Base-by-base conservation (phyloP, 2,113 vertebrate genomes). In the Hyperopisus bebe region DNA sequence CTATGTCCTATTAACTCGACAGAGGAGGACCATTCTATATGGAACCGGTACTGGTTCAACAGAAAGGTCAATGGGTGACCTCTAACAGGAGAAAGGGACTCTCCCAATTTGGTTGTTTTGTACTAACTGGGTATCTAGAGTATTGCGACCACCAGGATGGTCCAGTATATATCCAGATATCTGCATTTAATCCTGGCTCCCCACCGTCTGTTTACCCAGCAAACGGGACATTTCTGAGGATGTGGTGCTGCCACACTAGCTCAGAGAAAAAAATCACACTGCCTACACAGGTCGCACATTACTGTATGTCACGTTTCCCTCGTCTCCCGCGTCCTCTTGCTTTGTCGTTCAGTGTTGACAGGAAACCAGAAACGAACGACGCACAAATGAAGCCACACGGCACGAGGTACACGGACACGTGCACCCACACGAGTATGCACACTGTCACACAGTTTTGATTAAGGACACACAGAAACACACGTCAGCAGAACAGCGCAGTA, bases 401-500 rank as follows among this genome's bases (percentile, higher is more conserved):
- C 15, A n/a, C 0, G 44, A 48, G 3, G 70, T 35, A 31, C 35
- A n/a, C 70, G 24, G 3, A 39, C 39, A 85, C 50, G 39, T 44
- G 31, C n/a, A 39, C 39, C 66, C 50, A 27, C 62, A 53, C 17
- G 51, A 15, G 7, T 19, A 53, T 9, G 35, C 48, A 70, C 84
- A n/a, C 66, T 50, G 24, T 31, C 83, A 86, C 83, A 85, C 27
- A 17, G 17, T 44, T 17, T 8, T 27, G n/a, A 88, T 88, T 24
- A 58, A 48, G 48, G 50, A 87, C 86, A 53, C 27, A 86, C 89
- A 86, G 47, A 89, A 19, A 27, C 55, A 90, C 55, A 31, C 13
- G 39, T 46, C 19, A 24, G 44, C 88, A 51, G 46, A 50, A 10
- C 58, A 80, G 9, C 8, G 3, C 0, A n/a, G 44, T 35, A n/a